Evolutionary conservation across 2,888 invertebrate species (phyloP).

Genomic region (Philonicus albiceps): DNA sequence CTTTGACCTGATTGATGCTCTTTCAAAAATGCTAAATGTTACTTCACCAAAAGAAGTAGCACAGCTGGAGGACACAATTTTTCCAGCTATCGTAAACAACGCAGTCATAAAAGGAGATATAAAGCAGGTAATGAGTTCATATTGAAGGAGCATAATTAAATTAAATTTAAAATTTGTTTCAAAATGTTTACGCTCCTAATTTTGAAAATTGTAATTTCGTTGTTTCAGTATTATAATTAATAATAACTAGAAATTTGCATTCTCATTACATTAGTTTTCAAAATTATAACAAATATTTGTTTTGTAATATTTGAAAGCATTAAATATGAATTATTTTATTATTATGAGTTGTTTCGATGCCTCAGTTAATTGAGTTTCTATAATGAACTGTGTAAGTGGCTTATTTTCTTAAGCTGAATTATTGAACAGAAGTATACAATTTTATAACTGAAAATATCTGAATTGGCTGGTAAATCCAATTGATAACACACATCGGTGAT

Average conservation of each 20-base stretch:
- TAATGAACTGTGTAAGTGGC: too few species aligned
- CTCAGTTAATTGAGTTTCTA: too few species aligned
- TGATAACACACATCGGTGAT: too few species aligned
- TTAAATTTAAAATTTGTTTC: too few species aligned
- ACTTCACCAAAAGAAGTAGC: constrained; percentile 67
- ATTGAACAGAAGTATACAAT: too few species aligned
- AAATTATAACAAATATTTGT: not conserved
- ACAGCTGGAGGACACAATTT: constrained; percentile 69
- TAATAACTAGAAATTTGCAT: too few species aligned
- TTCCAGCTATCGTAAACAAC: constrained; percentile 74
- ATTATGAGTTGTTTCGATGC: not conserved
- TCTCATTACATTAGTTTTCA: not conserved
- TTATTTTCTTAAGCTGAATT: too few species aligned
- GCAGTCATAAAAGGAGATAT: constrained; percentile 68
- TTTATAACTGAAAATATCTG: too few species aligned
- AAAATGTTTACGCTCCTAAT: too few species aligned
- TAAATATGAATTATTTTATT: not conserved
- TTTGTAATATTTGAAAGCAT: not conserved
- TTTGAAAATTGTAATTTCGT: too few species aligned
- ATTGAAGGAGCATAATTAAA: not conserved
- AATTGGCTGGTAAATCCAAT: too few species aligned
- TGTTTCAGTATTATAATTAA: too few species aligned
- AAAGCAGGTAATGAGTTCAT: constrained; percentile 60
- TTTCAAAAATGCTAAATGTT: constrained; percentile 67
- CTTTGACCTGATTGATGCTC: constrained; percentile 68